Base-by-base conservation (phyloP, 2,797 vertebrate genomes). In the Phrynocephalus guinanensis region DNA sequence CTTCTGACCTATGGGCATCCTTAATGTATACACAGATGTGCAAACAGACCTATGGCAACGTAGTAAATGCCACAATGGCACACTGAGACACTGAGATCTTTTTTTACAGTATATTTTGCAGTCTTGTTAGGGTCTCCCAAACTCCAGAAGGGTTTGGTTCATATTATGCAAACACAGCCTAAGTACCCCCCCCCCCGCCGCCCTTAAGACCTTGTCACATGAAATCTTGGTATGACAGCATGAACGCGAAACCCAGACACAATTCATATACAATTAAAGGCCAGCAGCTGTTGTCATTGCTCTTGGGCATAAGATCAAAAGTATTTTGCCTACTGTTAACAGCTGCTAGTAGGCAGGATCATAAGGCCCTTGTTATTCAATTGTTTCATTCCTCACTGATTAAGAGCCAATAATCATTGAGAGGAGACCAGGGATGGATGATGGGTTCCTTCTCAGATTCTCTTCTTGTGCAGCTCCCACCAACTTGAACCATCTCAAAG, bases 211-310 rank as follows among this genome's bases (percentile, higher is more conserved):
- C 97, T 96, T 97, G 96, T 97, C 95, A 95, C 95, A 94, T 94
- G 95, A 98, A 97, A 97, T 98, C 97, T 98, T 98, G 98, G 97
- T 79, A 92, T 90, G 38, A 78, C 73, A 72, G 48, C 48, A 70
- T 22, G 63, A 78, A 68, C 63, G 78, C 68, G 63, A 33, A 38
- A 85, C 33, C 66, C 48, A 56, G 26, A 22, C 71, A 76, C 22
- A 68, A 78, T 68, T 30, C 75, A 50, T 78, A 50, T 30, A 78
- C 75, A 68, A 30, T 78, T 68, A 78, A 48, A 84, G 8, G 90
- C 52, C 10, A 89, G 66, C 82, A 93, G 84, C 66, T 88, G 48
- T 84, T 92, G 52, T 86, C n/a, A 33, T 66, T 82, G 91, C 84
- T 75, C 71, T 26, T 88, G 75, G 92, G 79, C 63, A 79, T 83